Percentiles rank a stretch among this genome's conserved stretches.
phyloP scores from a whole-genome alignment of 2,888 invertebrate species.

The Drosophila kambysellisi region DNA sequence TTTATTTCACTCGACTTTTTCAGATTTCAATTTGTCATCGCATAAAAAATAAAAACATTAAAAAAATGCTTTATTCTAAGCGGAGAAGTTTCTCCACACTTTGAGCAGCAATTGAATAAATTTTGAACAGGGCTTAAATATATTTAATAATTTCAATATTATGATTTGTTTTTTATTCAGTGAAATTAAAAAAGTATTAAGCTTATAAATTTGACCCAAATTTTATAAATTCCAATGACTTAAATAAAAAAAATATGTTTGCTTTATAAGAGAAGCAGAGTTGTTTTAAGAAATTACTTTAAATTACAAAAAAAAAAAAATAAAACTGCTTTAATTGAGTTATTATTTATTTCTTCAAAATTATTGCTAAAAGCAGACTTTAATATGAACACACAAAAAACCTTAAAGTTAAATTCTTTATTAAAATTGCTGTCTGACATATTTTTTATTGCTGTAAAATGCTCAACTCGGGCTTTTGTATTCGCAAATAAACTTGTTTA shows the following conservation, averaged over 20 bases:
- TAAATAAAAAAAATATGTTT: neutral
- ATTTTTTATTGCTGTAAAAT: neutral
- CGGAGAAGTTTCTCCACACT: constrained; percentile 19
- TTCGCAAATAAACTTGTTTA: neutral
- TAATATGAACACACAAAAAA: neutral
- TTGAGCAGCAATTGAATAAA: constrained; percentile 16
- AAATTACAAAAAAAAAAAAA: neutral
- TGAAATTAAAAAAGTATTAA: constrained; percentile 1
- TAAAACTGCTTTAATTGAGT: neutral
- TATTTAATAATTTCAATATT: constrained; percentile 22
- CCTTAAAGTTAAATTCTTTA: neutral
- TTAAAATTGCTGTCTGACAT: neutral
- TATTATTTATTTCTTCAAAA: neutral
- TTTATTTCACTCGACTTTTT: constrained; percentile 31
- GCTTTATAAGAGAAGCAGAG: neutral
- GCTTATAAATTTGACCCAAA: neutral
- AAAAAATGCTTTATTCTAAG: neutral
- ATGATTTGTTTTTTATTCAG: neutral
- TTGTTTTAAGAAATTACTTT: neutral
- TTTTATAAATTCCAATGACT: neutral
- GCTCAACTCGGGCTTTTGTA: neutral
- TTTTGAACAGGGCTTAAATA: constrained; percentile 1
- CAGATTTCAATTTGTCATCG: constrained; percentile 51
- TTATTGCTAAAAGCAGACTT: neutral
- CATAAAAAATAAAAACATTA: constrained; percentile 7